Percentiles rank a stretch among this genome's conserved stretches.
Conservation (phyloP, 2,888 invertebrate species). For the Drosophila acutilabella region DNA sequence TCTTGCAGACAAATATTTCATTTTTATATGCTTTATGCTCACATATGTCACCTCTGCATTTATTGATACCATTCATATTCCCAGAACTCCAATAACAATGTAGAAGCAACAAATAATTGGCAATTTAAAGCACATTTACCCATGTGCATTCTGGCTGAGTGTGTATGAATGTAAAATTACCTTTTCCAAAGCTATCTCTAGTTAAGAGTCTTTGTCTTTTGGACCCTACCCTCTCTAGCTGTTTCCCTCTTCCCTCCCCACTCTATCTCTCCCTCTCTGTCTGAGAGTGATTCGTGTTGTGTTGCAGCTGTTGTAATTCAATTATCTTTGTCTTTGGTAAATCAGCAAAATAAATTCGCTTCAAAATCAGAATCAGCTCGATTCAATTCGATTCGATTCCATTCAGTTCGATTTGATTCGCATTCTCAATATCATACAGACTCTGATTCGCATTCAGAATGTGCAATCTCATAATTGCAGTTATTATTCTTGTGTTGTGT, state of each 20-base stretch:
- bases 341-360: constrained; percentile 75
- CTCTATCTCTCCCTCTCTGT: neutral
- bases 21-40: neutral
- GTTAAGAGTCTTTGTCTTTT: constrained; percentile 17
- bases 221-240: neutral
- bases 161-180: neutral
- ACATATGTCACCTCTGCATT: constrained; percentile 3
- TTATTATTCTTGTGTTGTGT: constrained; percentile 50
- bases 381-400: constrained; percentile 16
- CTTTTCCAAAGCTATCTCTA: constrained; percentile 4
- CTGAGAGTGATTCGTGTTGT: constrained; percentile 9
- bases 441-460: constrained; percentile 35
- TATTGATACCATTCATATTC: constrained; percentile 3
- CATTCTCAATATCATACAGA: constrained; percentile 34
- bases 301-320: constrained; percentile 64
- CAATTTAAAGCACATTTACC: constrained; percentile 72
- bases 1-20: neutral
- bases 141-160: constrained; percentile 29
- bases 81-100: constrained; percentile 22
- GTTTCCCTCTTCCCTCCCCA: too few species aligned
- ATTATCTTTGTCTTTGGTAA: constrained; percentile 78
- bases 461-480: constrained; percentile 64
- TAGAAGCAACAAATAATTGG: constrained; percentile 67
- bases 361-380: constrained; percentile 47
- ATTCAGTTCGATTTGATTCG: constrained; percentile 26